A percentile compares a stretch with the other conserved stretches of the same genome.
phyloP scores from a whole-genome alignment of 2,113 vertebrate species.

The Hirundichthys speculiger region DNA sequence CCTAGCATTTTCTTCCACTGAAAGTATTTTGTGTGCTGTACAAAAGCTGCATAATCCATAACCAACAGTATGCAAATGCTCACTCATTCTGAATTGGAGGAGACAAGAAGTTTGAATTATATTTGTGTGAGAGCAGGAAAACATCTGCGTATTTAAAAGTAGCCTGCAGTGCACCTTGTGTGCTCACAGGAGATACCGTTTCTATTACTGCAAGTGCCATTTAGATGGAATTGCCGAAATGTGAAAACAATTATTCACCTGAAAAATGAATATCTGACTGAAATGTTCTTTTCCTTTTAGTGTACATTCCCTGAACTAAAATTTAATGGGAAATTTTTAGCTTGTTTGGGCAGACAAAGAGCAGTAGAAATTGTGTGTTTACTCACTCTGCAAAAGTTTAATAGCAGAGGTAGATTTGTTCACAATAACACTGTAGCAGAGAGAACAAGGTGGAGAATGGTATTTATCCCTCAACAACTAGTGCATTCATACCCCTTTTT shows the following conservation, averaged over 20 bases:
- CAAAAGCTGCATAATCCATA: slow-evolving; percentile 39
- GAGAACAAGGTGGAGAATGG: background rate
- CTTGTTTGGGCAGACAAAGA: slow-evolving; percentile 26
- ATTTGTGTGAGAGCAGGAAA: slow-evolving; percentile 3
- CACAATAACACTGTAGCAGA: slow-evolving; percentile 9
- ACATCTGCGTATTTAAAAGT: slow-evolving; percentile 11
- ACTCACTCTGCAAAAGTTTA: slow-evolving; percentile 34
- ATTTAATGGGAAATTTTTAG: slow-evolving; percentile 42
- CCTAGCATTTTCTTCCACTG: no score
- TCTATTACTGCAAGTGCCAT: slow-evolving; percentile 26
- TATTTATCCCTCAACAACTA: background rate
- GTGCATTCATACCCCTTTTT: background rate
- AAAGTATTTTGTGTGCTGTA: slow-evolving; percentile 13
- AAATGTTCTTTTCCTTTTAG: slow-evolving; percentile 34
- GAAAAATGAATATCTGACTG: slow-evolving; percentile 48
- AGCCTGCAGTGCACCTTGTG: background rate
- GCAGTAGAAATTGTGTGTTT: slow-evolving; percentile 33
- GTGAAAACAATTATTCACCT: slow-evolving; percentile 27
- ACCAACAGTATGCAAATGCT: slow-evolving; percentile 30
- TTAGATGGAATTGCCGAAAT: slow-evolving; percentile 12
- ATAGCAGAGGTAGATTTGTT: slow-evolving; percentile 24
- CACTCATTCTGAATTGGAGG: slow-evolving; percentile 18
- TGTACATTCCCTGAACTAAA: slow-evolving; percentile 51
- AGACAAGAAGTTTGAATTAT: slow-evolving; percentile 5
- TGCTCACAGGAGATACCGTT: slow-evolving; percentile 35